These are phyloP conservation scores for Lithosia quadra DNA, from an alignment of 2,888 invertebrate species.

Conservation along the genomic window DNA sequence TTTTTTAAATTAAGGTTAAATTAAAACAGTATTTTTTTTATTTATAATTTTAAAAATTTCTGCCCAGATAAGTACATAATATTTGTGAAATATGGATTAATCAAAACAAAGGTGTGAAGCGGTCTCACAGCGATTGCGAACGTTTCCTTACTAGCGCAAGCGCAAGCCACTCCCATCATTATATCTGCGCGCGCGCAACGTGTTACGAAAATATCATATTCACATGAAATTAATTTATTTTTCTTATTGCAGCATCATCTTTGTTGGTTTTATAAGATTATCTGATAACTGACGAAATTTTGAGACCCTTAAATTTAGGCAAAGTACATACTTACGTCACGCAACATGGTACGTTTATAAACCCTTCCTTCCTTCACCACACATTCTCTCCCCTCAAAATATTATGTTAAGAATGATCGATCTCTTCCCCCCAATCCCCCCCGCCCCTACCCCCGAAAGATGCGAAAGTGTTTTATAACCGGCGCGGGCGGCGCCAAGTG, in stretches of 20 bases:
- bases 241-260: slow-evolving; percentile 44
- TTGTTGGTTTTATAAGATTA: slow-evolving; percentile 49
- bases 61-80: background rate
- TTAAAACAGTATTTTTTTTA: too few species aligned
- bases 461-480: background rate
- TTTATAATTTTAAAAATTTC: background rate
- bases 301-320: slow-evolving; percentile 18
- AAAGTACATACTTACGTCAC: too few species aligned
- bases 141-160: slow-evolving; percentile 38
- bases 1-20: too few species aligned
- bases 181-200: slow-evolving; percentile 36
- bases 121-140: slow-evolving; percentile 33
- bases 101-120: slow-evolving; percentile 28
- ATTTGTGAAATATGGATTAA: slow-evolving; percentile 25
- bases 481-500: too few species aligned
- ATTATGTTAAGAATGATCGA: too few species aligned
- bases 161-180: slow-evolving; percentile 49
- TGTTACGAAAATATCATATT: slow-evolving; percentile 54
- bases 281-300: slow-evolving; percentile 39
- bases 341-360: too few species aligned
- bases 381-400: too few species aligned
- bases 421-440: too few species aligned
- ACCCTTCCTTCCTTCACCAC: too few species aligned
- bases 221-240: slow-evolving; percentile 55
- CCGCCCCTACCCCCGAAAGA: background rate